Base-by-base conservation (phyloP, 2,113 vertebrate genomes). In the Hystrix brachyura region DNA sequence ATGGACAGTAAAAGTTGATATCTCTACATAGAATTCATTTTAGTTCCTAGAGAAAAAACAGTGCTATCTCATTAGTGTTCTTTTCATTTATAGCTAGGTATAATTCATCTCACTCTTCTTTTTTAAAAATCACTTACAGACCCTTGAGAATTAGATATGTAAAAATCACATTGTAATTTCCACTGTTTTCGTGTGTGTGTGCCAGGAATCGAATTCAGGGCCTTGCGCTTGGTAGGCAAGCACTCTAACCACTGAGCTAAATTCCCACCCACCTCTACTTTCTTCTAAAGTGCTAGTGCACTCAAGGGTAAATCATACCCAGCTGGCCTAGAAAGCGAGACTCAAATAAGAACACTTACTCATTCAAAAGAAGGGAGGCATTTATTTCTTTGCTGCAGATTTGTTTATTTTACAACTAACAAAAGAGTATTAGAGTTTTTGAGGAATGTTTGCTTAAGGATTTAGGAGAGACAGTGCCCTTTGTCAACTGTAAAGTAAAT, bases 331-430 rank as follows among this genome's bases (percentile, higher is more conserved):
- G 67, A 65, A 92, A 92, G 25, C 90, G 71, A 82, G 3, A 6
- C 32, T 57, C 51, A 51, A 81, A 80, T 91, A 60, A 78, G 18
- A 96, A 71, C n/a, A 29, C 3, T 51, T 1, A 6, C 51, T 53
- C 0, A 7, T 29, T 11, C 32, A 38, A 19, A 51, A 78, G 86
- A 91, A 74, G 11, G 34, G 1, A 94, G 53, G 2, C 59, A 59
- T 93, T 95, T 71, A 27, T 94, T 93, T 95, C 38, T 92, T 79
- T n/a, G 34, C 51, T 91, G 43, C 8, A 74, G 46, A 71, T 88
- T 72, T 96, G 67, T 81, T 91, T 94, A 82, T 78, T 95, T 95
- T 84, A 83, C 29, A 96, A 83, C 81, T 87, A 92, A 76, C 83
- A 93, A 92, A 94, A 65, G 34, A 0, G 4, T 46, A 71, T 71